Evolutionary conservation across 2,797 vertebrate genomes (phyloP), one percentile per base, ranked within the genome.

Genomic region (Nannoperca australis): DNA sequence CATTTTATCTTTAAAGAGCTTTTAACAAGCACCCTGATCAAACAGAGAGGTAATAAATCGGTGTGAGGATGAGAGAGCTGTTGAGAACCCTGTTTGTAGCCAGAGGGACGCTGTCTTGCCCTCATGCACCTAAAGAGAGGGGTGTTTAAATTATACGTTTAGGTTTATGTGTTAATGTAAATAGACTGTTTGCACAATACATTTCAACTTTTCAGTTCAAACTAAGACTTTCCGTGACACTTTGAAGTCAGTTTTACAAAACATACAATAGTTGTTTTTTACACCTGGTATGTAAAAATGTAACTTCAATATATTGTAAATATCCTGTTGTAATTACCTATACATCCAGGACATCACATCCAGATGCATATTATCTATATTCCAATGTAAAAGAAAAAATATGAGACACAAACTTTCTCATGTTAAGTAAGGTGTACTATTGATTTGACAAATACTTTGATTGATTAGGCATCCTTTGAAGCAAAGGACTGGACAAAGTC

Each of bases 381-480:
- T 30, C 12, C n/a, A 58, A 22, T 68, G 13, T 55, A 27, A 63
- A 63, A 56, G 7, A 71, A 62, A 70, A 45, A 53, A 78, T 24
- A 40, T 38, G 38, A 68, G 18, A 62, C 14, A 5, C 15, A 13
- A 36, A 36, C 47, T 2, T n/a, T 24, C 17, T 58, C 14, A 5
- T 45, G 24, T 60, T 44, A 22, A 51, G 18, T 20, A 60, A n/a
- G 58, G n/a, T 12, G 44, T 22, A 45, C 50, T 66, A 81, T 78
- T 81, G 81, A 79, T 81, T 69, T 65, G 17, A 60, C 54, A 58
- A 27, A 73, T 76, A 7, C 44, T 58, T 83, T 70, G 56, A 85
- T 64, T 84, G 78, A 88, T 78, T 44, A 30, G 44, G 5, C 44
- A 60, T 76, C 50, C 24, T 65, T 79, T 68, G 22, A 67, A 81